Conservation (phyloP, 1,140 invertebrate genomes). For the Coboldia fuscipes region DNA sequence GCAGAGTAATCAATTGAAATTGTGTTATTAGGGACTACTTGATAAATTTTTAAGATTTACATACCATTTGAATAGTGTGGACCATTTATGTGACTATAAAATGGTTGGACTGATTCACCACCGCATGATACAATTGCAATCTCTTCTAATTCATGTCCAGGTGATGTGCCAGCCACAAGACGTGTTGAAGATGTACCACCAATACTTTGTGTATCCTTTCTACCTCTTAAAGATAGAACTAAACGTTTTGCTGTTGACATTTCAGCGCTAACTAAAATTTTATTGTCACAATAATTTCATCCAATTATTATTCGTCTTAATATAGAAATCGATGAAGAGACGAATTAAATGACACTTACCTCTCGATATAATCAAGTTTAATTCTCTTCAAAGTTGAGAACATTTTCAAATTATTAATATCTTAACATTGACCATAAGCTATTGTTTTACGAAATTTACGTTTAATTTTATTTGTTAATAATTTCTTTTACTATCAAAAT, state of each 20-base stretch:
- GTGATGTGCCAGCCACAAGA: slow-evolving; percentile 28
- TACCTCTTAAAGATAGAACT: slow-evolving; percentile 38
- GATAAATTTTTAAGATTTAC: slow-evolving; percentile 15
- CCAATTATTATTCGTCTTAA: too few relatives aligned
- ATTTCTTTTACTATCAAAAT: too few relatives aligned
- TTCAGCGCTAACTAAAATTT: slow-evolving; percentile 8
- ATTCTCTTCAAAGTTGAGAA: too few relatives aligned
- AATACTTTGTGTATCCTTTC: slow-evolving; percentile 24
- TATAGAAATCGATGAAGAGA: too few relatives aligned
- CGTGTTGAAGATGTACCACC: slow-evolving; percentile 22
- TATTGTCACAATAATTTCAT: too few relatives aligned
- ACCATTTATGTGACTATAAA: slow-evolving; percentile 35
- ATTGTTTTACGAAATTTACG: too few relatives aligned
- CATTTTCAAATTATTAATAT: too few relatives aligned
- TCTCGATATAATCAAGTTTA: too few relatives aligned
- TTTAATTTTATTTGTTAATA: too few relatives aligned
- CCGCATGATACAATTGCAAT: slow-evolving; percentile 48
- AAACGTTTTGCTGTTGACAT: slow-evolving; percentile 44
- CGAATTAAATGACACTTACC: too few relatives aligned
- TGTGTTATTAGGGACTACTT: slow-evolving; percentile 1
- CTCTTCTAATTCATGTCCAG: slow-evolving; percentile 49
- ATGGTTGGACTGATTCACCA: slow-evolving; percentile 31
- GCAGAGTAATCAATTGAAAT: too few relatives aligned
- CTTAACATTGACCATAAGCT: too few relatives aligned
- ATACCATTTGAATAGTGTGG: slow-evolving; percentile 40